Evolutionary conservation across 2,888 invertebrate species (phyloP).

Genomic region (Scrobipalpa costella): DNA sequence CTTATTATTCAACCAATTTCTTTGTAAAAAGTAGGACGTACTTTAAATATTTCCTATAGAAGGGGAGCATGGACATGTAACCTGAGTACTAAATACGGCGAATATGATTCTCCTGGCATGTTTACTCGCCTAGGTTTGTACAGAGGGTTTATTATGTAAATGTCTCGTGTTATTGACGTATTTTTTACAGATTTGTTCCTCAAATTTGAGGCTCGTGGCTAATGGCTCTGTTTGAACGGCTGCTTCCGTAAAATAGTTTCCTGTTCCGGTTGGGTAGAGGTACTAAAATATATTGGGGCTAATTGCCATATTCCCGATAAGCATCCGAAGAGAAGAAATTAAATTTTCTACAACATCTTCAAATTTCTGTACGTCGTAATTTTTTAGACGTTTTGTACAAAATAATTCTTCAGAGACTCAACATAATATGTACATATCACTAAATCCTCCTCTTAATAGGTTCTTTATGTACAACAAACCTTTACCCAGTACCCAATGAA

Average conservation of each 20-base stretch:
- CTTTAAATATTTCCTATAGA: conserved; percentile 52
- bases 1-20: conserved; percentile 73
- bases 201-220: conserved; percentile 70
- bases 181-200: conserved; percentile 65
- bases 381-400: too few species aligned
- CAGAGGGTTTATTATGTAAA: conserved; percentile 77
- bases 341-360: too few species aligned
- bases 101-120: conserved; percentile 67
- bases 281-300: neutral
- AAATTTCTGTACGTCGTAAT: too few species aligned
- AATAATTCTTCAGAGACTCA: too few species aligned
- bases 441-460: neutral
- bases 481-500: conserved; percentile 7
- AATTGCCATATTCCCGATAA: neutral
- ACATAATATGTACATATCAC: too few species aligned
- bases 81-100: conserved; percentile 74
- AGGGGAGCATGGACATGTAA: conserved; percentile 69
- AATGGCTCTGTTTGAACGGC: conserved; percentile 54
- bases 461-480: neutral
- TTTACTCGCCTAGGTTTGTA: conserved; percentile 72
- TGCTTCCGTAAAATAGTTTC: conserved; percentile 19
- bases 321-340: neutral
- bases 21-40: conserved; percentile 69
- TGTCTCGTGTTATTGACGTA: conserved; percentile 61
- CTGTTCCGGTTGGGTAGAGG: conserved; percentile 29